Evolutionary conservation across 1,140 invertebrate genomes (phyloP).

Genomic region (Camponotus floridanus): DNA sequence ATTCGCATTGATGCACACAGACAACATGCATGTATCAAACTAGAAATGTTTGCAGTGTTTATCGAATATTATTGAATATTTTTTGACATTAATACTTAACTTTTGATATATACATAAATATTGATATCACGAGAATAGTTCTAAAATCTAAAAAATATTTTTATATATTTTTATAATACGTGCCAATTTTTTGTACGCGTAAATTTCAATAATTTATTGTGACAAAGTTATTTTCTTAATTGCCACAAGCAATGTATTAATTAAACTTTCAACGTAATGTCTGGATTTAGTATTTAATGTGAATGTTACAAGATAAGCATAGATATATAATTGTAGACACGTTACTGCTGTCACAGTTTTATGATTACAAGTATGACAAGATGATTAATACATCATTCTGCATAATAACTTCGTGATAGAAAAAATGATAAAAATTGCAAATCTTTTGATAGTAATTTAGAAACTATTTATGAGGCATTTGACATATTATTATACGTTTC

Average conservation of each 20-base stretch:
- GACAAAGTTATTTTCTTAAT: neutral
- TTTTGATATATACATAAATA: neutral
- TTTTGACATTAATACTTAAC: neutral
- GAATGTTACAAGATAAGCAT: neutral
- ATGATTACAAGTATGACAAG: constrained; percentile 15
- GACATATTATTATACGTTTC: constrained; percentile 8
- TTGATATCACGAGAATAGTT: neutral
- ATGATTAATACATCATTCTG: neutral
- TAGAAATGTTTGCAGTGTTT: neutral
- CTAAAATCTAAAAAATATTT: neutral
- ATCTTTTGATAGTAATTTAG: neutral
- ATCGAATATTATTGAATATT: neutral
- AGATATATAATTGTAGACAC: neutral
- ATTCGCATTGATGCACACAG: neutral
- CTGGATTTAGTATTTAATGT: neutral
- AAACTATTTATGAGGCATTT: constrained; percentile 4
- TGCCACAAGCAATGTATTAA: neutral
- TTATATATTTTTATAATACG: constrained; percentile 8
- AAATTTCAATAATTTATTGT: neutral
- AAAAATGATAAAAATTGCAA: constrained; percentile 31
- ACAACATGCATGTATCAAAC: neutral
- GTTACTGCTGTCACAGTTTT: neutral
- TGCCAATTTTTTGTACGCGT: neutral
- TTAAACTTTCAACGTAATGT: constrained; percentile 18
- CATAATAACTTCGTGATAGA: neutral